phyloP scores from a whole-genome alignment of 2,797 vertebrate genomes.

The Valencia hispanica region DNA sequence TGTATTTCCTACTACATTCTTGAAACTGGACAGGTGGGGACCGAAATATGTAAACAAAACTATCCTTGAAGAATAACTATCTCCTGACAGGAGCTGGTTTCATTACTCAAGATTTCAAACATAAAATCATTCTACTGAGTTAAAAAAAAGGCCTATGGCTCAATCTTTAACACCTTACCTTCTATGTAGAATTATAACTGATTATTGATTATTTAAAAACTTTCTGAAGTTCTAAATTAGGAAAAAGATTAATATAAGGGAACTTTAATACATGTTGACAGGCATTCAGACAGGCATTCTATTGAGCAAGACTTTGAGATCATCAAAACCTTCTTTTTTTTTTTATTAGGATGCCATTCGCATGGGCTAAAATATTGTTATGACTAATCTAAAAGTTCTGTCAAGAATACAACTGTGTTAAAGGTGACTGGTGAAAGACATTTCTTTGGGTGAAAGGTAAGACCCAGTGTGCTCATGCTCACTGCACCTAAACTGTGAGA shows the following conservation, averaged over 20 bases:
- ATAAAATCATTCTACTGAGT: neutral
- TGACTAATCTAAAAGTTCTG: neutral
- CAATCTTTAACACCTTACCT: neutral
- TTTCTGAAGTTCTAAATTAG: neutral
- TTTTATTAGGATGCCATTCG: neutral
- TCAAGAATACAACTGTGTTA: conserved; percentile 1
- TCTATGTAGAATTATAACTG: no score
- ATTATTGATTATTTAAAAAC: no score
- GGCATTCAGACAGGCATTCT: neutral
- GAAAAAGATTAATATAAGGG: neutral
- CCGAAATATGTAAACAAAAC: neutral
- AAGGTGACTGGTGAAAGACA: conserved; percentile 5
- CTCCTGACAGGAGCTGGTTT: neutral
- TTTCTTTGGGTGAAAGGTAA: conserved; percentile 1
- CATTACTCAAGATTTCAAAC: neutral
- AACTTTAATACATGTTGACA: neutral
- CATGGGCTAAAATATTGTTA: neutral
- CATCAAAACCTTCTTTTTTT: neutral
- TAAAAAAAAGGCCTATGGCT: neutral
- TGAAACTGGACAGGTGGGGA: no score
- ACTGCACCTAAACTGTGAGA: neutral
- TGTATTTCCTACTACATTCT: neutral
- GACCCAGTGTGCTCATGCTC: neutral
- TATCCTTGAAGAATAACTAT: neutral
- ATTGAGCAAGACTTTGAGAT: neutral